Base-by-base conservation (phyloP, 2,797 vertebrate species). In the Brachyalestes nurse region DNA sequence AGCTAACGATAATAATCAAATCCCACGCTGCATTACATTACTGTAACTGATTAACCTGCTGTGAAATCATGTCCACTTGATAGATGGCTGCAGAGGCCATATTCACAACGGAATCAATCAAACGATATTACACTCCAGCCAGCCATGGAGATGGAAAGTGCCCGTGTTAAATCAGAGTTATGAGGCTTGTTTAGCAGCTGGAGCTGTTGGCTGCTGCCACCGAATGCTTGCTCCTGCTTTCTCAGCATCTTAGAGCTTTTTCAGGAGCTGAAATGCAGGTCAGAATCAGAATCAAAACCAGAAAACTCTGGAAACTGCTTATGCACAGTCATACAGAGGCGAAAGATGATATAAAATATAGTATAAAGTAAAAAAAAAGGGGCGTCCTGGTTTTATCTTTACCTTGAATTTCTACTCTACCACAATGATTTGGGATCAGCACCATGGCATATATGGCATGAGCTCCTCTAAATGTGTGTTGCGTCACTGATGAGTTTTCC, bases 31-130 rank as follows among this genome's bases (percentile, higher is more conserved):
- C 60, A 72, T 84, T 67, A 70, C 83, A 82, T 80, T 83, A 85
- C 57, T 80, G 74, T 79, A 77, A 82, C 65, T 71, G 83, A 81
- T 75, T 77, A 83, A 78, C 74, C 72, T 71, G 72, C 70, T 72
- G 55, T 83, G 42, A 70, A 84, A 80, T 38, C 57, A 65, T 75
- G 70, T 80, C 53, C 2, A 40, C 84, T 86, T 86, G 75, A 86
- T 73, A 72, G 82, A 83, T 83, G 72, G 69, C 49, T 61, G 45
- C 73, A 13, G 53, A 55, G 47, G 45, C 65, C 65, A 82, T 77
- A 77, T 86, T 81, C 25, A 51, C 75, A 84, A 84, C 76, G 66
- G 60, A 82, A 85, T 87, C 80, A 84, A 83, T 87, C 82, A 84
- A 84, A 80, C 45, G 75, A 57, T 69, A 77, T 78, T 87, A 82